A percentile compares a stretch with the other conserved stretches of the same genome.
Conservation (phyloP, 2,888 invertebrate species). For the Nasonovia ribisnigri region DNA sequence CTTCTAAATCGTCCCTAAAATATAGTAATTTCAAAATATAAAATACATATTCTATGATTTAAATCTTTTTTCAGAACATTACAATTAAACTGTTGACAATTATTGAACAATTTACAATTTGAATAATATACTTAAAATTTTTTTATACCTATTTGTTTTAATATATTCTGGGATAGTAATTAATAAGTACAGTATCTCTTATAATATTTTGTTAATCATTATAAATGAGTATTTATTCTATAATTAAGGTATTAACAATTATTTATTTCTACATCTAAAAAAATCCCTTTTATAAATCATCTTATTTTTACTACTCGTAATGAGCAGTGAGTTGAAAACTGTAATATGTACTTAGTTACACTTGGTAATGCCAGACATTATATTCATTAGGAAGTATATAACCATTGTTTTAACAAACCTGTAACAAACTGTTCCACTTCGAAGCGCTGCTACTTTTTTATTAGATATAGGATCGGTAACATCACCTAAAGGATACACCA, state of each 20-base stretch:
- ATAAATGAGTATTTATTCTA: not conserved
- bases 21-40: not conserved
- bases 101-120: not conserved
- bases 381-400: not conserved
- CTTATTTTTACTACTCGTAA: not conserved
- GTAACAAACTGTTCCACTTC: slow-evolving; percentile 74
- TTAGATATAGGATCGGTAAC: slow-evolving; percentile 88
- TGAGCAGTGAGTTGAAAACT: not conserved
- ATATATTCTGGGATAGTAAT: not conserved
- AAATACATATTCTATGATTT: not conserved
- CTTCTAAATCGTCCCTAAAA: slow-evolving; percentile 79
- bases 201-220: not conserved
- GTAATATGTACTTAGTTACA: not conserved
- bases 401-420: slow-evolving; percentile 70
- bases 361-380: not conserved
- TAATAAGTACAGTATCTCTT: not conserved
- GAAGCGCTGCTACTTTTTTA: slow-evolving; percentile 78
- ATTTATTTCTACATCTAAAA: not conserved
- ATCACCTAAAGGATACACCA: slow-evolving; percentile 86
- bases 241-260: not conserved
- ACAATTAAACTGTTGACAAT: too few species aligned
- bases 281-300: not conserved
- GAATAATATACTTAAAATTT: not conserved
- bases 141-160: not conserved
- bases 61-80: not conserved